Base-by-base conservation (phyloP, 1,140 invertebrate genomes). In the Pogonus chalceus region DNA sequence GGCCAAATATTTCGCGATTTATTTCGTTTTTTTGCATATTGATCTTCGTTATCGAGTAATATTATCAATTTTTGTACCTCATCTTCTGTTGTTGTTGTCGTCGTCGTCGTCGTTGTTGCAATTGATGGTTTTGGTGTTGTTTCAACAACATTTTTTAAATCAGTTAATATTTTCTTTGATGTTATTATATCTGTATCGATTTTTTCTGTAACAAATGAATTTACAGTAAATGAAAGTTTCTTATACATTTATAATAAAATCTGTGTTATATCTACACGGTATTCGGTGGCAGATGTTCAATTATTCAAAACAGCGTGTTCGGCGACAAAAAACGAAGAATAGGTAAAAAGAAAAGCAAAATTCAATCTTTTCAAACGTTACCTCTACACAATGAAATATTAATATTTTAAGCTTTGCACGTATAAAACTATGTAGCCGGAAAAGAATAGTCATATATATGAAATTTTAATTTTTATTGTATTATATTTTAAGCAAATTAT, bases 101-200 rank as follows among this genome's bases (percentile, higher is more conserved):
- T 39, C 10, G 16, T 2, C 7, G 26, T 49, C 9, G n/a, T 35
- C 16, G 21, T 46, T 20, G 23, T 50, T 39, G 48, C 14, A n/a
- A n/a, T n/a, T 22, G 4, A 3, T 2, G 2, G 12, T 16, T 49
- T 52, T 46, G 43, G 56, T 60, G 20, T 53, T 35, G 12, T 20
- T 51, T 55, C 16, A 2, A 51, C 51, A 53, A 16, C 16, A 24
- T 22, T 55, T 35, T 58, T 22, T 20, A 59, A 52, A 35, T 60
- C 46, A 20, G 60, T 53, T 3, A 62, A 21, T 14, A 62, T 49
- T 52, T 59, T 55, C 26, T 64, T 63, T 10, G 63, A 62, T 48
- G 59, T 60, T 20, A 55, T 26, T 23, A 65, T 37, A 51, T 65
- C 63, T 20, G 51, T 51, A 51, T 65, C 60, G 39, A 65, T 63